Evolutionary conservation across 2,888 invertebrate genomes (phyloP).

Genomic region (Sussaba pulchella): DNA sequence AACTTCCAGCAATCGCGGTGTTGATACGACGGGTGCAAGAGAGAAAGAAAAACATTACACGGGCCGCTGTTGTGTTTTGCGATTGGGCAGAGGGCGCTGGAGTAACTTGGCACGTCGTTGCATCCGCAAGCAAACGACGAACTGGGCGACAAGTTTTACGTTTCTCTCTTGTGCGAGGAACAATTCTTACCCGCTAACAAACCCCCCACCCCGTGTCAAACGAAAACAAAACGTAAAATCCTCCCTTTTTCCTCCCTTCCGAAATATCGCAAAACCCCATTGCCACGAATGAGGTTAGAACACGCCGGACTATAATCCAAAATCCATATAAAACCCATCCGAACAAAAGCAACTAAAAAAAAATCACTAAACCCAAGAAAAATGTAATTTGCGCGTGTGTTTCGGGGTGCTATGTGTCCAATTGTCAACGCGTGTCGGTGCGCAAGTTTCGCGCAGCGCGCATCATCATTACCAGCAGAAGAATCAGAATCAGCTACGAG

Average conservation of each 20-base stretch:
- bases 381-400: slow-evolving; percentile 26
- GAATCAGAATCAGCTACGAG: slow-evolving; percentile 13
- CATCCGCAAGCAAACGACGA: slow-evolving; percentile 41
- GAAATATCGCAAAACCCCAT: no score
- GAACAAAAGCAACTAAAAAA: no score
- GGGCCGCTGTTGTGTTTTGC: background rate
- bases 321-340: no score
- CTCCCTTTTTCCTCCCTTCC: no score
- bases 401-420: background rate
- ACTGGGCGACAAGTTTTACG: slow-evolving; percentile 18
- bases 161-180: slow-evolving; percentile 22
- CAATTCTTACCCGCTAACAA: background rate
- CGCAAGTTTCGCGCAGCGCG: slow-evolving; percentile 29
- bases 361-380: background rate
- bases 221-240: slow-evolving; percentile 17
- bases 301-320: no score
- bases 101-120: slow-evolving; percentile 56
- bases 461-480: slow-evolving; percentile 12
- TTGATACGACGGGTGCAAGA: background rate
- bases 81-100: slow-evolving; percentile 5
- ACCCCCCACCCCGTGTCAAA: no score
- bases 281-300: no score
- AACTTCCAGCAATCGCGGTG: slow-evolving; percentile 22
- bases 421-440: slow-evolving; percentile 46
- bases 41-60: background rate